phyloP scores from a whole-genome alignment of 2,797 vertebrate species.

The Myotis myotis region DNA sequence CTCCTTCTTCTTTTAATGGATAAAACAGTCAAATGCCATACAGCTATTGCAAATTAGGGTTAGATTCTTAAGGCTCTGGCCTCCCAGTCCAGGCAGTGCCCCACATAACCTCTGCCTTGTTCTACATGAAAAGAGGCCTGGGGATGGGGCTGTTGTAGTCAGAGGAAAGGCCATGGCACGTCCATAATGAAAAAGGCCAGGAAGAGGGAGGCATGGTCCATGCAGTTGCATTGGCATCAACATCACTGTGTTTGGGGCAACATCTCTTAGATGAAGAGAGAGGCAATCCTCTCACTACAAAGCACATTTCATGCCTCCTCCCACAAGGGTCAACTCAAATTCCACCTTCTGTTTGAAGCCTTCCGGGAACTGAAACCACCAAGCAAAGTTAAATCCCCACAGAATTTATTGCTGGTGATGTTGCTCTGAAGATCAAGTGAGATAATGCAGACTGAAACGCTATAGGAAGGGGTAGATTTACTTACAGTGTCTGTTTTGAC shows the following conservation, averaged over 20 bases:
- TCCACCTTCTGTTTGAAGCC: not conserved
- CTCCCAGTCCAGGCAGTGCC: not conserved
- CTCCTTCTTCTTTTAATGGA: not conserved
- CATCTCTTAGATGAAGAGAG: not conserved
- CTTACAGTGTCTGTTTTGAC: not conserved
- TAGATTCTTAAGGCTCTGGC: not conserved
- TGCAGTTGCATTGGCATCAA: not conserved
- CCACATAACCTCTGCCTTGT: not conserved
- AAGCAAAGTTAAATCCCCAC: not conserved
- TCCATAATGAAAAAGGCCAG: not conserved
- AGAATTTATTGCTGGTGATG: not conserved
- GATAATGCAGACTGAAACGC: not conserved
- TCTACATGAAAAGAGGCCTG: not conserved
- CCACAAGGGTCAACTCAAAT: not conserved
- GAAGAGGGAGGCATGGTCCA: not conserved
- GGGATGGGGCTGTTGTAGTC: not conserved
- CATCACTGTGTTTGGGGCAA: not conserved
- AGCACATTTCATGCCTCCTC: not conserved
- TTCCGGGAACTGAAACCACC: not conserved
- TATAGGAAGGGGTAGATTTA: not conserved
- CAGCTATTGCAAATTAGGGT: not conserved
- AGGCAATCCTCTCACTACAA: not conserved
- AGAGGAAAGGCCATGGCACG: not conserved
- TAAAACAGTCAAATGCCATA: not conserved
- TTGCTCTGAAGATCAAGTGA: conserved; percentile 20